A percentile compares a stretch with the other conserved stretches of the same genome.
Evolutionary conservation across 1,140 invertebrate genomes (phyloP).

Genomic region (Caenorhabditis inopinata): DNA sequence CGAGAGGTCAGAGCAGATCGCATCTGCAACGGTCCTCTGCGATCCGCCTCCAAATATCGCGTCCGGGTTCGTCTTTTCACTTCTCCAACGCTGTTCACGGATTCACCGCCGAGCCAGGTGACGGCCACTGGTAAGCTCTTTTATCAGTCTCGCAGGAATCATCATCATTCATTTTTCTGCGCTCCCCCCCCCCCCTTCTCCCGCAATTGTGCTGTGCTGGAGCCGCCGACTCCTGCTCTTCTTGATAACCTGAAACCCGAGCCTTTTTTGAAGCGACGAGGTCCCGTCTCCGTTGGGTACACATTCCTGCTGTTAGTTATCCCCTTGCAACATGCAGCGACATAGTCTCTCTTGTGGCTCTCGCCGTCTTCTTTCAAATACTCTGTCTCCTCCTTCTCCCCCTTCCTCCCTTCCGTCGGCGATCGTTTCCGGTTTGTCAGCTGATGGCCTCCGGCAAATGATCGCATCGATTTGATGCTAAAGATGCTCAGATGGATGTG

Average conservation of each 20-base stretch:
- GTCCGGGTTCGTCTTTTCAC: conserved; percentile 61
- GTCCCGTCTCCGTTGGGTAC: neutral
- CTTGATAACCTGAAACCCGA: conserved; percentile 32
- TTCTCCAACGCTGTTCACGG: conserved; percentile 57
- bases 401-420: neutral
- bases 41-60: conserved; percentile 55
- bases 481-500: neutral
- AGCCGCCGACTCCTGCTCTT: neutral
- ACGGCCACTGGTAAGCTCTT: conserved; percentile 57
- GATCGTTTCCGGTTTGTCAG: conserved; percentile 26
- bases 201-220: neutral
- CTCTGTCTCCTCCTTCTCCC: neutral
- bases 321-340: too few species aligned
- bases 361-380: neutral
- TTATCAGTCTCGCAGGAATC: conserved; percentile 20
- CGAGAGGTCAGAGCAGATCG: conserved; percentile 36
- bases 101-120: conserved; percentile 56
- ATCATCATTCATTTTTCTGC: neutral
- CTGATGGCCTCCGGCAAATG: neutral
- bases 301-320: conserved; percentile 23
- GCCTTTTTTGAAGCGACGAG: conserved; percentile 5
- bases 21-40: conserved; percentile 63
- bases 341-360: neutral
- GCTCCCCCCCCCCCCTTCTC: neutral
- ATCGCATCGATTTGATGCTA: conserved; percentile 5